Percentiles rank a stretch among this genome's conserved stretches.
Conservation (phyloP, 2,797 vertebrate genomes). For the Mormyrus proboscirostris region DNA sequence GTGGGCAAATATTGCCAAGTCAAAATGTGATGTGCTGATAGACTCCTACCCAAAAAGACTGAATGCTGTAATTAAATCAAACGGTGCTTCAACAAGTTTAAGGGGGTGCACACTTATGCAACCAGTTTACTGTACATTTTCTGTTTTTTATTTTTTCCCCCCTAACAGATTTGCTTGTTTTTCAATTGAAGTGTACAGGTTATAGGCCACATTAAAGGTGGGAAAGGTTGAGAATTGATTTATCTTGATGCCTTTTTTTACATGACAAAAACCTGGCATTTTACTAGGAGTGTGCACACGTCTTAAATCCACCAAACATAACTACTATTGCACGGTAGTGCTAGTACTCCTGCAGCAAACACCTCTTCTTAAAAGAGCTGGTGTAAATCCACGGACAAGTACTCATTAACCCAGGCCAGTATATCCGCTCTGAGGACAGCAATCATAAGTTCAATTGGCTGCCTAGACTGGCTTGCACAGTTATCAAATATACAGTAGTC, state of each 20-base stretch:
- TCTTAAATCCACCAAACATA: background rate
- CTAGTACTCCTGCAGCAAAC: background rate
- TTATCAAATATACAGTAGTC: background rate
- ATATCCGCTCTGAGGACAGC: background rate
- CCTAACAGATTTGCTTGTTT: background rate
- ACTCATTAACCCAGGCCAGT: background rate
- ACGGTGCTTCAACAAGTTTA: background rate
- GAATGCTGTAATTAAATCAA: background rate
- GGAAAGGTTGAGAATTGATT: background rate
- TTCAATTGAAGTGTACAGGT: background rate
- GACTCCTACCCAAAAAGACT: background rate
- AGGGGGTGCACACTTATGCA: background rate
- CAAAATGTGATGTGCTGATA: background rate
- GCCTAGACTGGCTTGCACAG: background rate
- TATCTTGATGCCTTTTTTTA: background rate
- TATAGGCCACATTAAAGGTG: background rate
- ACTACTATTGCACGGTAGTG: background rate
- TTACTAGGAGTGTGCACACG: background rate
- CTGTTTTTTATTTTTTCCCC: background rate
- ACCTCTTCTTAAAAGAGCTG: background rate
- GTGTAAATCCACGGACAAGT: background rate
- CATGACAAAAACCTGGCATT: background rate
- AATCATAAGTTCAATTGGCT: background rate
- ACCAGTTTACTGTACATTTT: background rate
- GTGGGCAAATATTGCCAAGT: background rate